Evolutionary conservation across 2,888 invertebrate genomes (phyloP), one percentile per base, ranked within the genome.

Genomic region (Conistra vaccinii): DNA sequence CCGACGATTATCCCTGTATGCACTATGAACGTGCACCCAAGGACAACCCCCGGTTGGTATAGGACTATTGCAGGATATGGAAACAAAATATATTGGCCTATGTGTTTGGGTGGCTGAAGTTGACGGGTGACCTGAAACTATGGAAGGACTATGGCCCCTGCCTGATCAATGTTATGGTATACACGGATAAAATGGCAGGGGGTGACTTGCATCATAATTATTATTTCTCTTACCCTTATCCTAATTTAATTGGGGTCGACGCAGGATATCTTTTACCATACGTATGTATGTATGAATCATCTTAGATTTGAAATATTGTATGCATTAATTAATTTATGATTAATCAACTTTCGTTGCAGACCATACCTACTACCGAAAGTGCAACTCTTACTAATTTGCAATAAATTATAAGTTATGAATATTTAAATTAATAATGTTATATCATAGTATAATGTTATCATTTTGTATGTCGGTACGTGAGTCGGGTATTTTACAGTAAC

Each of bases 381-480:
- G 48, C 23, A 7, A 71, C 55, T 77, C 72, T 78, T 78, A 70
- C 79, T 61, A 32, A 42, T 48, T 48, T 26, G 39, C 6, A 69
- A 39, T 23, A 6, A 39, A 39, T n/a, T 23, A 10, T 32, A n/a
- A 32, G 51, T 39, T 78, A 80, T 78, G 48, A 80, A 78, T 78
- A 78, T 66, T 73, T 48, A 80, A 60, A 39, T 26, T 1, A 48
- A 23, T 72, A 57, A 29, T 53, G 23, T 78, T 80, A 66, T n/a
- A 65, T 73, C 53, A 80, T 20, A 32, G 20, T 60, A 32, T 32
- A n/a, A 63, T 53, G 32, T 53, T 39, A 39, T n/a, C 0, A 58
- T 53, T 80, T 60, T 48, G 17, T 51, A 12, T 48, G 10, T 35
- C 1, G 3, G 12, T 9, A 26, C 63, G 79, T 72, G 73, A 39